Evolutionary conservation across 1,140 invertebrate genomes (phyloP).

Genomic region (Philopotamus ludificatus): DNA sequence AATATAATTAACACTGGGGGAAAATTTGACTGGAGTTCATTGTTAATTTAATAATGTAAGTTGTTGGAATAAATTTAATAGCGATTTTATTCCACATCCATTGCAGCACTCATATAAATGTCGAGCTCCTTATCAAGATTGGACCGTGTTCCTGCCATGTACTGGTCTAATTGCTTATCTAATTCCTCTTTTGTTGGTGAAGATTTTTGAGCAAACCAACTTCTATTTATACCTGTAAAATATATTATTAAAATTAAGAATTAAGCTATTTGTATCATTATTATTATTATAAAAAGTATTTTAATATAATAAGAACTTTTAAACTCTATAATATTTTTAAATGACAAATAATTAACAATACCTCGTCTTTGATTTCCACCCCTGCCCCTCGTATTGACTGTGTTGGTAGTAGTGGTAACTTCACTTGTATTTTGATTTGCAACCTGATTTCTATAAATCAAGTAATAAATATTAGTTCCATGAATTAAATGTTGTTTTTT

Average conservation of each 20-base stretch:
- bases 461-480: too few species aligned
- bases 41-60: too few species aligned
- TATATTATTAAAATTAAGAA: not conserved
- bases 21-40: too few species aligned
- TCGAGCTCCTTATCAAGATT: constrained; percentile 57
- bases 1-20: too few species aligned
- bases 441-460: too few species aligned
- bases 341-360: not conserved
- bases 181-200: constrained; percentile 57
- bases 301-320: not conserved
- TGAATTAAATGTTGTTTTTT: too few species aligned
- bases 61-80: too few species aligned
- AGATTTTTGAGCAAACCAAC: constrained; percentile 41
- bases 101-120: constrained; percentile 52
- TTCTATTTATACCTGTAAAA: constrained; percentile 43
- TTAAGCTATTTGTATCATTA: not conserved
- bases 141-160: constrained; percentile 60
- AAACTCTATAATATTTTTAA: not conserved
- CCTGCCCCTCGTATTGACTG: constrained; percentile 3
- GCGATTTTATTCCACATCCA: constrained; percentile 46
- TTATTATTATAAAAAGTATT: not conserved
- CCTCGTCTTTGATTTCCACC: constrained; percentile 17
- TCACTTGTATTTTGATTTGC: not conserved
- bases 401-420: not conserved
- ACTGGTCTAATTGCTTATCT: constrained; percentile 61